These are phyloP conservation scores for Drosophila lacertosa DNA, from an alignment of 1,140 invertebrate species.

Conservation along the genomic window DNA sequence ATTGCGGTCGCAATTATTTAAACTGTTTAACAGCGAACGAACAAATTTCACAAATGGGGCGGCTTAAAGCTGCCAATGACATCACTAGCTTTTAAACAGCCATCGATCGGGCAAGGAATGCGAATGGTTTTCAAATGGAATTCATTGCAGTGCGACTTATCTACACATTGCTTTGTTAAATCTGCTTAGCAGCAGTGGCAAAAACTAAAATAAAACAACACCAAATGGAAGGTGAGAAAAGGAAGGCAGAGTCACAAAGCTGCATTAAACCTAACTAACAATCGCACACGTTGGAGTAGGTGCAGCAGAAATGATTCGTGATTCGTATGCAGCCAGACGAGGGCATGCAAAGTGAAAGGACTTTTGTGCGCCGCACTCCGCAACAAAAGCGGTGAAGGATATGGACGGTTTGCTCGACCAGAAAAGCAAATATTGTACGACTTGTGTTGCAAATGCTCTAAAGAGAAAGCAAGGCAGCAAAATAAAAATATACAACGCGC, in stretches of 20 bases:
- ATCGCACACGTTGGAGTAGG: constrained; percentile 49
- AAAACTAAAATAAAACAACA: constrained; percentile 10
- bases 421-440: constrained; percentile 80
- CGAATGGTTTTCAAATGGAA: constrained; percentile 36
- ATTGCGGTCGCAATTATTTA: constrained; percentile 72
- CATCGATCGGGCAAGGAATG: constrained; percentile 27
- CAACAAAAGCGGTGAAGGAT: constrained; percentile 27
- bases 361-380: constrained; percentile 11
- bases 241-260: constrained; percentile 61
- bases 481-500: constrained; percentile 33
- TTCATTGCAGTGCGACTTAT: constrained; percentile 45
- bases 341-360: constrained; percentile 66
- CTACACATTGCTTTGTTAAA: constrained; percentile 64
- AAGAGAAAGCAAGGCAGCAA: constrained; percentile 1
- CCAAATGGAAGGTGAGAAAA: background rate
- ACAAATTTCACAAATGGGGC: background rate
- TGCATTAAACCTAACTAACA: constrained; percentile 67
- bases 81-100: constrained; percentile 42
- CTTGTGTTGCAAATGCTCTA: constrained; percentile 49
- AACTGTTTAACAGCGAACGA: constrained; percentile 47
- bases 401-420: constrained; percentile 31
- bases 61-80: constrained; percentile 41
- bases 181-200: constrained; percentile 46
- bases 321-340: constrained; percentile 60
- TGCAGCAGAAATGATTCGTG: constrained; percentile 76